These are phyloP conservation scores for Muscicapa adusta DNA, from an alignment of 2,113 vertebrate genomes.

Conservation along the genomic window DNA sequence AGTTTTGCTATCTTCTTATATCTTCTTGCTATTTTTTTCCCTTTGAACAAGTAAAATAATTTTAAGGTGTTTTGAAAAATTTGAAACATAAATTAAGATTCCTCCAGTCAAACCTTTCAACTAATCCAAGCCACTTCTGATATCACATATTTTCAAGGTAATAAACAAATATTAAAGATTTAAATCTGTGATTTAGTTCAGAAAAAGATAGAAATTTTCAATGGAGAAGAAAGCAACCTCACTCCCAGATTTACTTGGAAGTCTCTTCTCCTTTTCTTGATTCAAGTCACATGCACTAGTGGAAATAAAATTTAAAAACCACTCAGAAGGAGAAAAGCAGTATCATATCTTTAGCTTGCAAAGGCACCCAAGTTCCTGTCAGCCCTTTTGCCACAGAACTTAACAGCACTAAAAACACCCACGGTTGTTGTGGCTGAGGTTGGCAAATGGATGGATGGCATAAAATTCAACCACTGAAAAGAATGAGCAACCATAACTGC, in stretches of 20 bases:
- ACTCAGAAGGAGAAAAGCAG: background rate
- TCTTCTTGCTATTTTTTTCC: too few relatives aligned
- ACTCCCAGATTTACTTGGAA: background rate
- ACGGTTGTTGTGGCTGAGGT: background rate
- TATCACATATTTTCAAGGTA: background rate
- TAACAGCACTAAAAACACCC: background rate
- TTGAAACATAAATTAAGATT: background rate
- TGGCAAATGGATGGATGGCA: accelerated
- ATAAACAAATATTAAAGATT: background rate
- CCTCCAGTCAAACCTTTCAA: background rate
- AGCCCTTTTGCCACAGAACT: background rate
- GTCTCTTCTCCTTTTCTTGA: background rate
- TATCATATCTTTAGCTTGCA: background rate
- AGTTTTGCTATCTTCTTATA: too few relatives aligned
- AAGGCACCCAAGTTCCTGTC: background rate
- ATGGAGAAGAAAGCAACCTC: background rate
- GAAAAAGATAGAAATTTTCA: background rate
- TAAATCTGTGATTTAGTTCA: background rate
- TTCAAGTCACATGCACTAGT: background rate
- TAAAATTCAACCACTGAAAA: background rate
- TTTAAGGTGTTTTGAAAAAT: background rate
- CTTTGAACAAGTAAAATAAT: background rate
- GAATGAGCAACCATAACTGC: background rate
- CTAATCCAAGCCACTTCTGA: background rate
- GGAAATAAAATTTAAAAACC: background rate